Conservation (phyloP, 2,797 vertebrate species). For the Rhynchonycteris naso region DNA sequence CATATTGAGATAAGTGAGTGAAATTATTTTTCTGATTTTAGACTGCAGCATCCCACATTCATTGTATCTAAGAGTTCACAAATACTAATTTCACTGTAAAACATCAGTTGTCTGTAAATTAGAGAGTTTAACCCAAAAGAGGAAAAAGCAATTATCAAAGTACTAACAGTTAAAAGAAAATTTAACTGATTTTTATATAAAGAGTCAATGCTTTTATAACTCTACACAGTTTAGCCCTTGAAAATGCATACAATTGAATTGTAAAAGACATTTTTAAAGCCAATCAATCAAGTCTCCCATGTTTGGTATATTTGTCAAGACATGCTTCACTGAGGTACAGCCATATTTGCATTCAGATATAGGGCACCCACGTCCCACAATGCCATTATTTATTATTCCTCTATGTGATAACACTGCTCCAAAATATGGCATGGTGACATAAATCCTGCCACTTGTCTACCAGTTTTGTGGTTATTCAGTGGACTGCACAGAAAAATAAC, state of each 20-base stretch:
- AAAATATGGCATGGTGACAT: constrained; percentile 72
- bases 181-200: constrained; percentile 31
- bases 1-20: background rate
- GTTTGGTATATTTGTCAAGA: background rate
- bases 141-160: background rate
- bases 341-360: background rate
- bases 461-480: constrained; percentile 84
- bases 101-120: background rate
- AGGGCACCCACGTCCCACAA: background rate
- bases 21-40: constrained; percentile 10
- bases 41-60: background rate
- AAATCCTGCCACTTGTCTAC: constrained; percentile 81
- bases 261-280: background rate
- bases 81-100: constrained; percentile 27
- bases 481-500: constrained; percentile 88
- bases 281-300: background rate
- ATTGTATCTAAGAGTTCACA: background rate
- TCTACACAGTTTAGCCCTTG: background rate
- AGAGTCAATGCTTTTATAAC: background rate
- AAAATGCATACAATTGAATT: background rate
- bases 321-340: background rate
- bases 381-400: constrained; percentile 24
- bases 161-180: background rate
- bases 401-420: constrained; percentile 58
- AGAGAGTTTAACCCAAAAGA: background rate